Evolutionary conservation across 2,888 invertebrate genomes (phyloP).

Genomic region (Didymodactylos carnosus): DNA sequence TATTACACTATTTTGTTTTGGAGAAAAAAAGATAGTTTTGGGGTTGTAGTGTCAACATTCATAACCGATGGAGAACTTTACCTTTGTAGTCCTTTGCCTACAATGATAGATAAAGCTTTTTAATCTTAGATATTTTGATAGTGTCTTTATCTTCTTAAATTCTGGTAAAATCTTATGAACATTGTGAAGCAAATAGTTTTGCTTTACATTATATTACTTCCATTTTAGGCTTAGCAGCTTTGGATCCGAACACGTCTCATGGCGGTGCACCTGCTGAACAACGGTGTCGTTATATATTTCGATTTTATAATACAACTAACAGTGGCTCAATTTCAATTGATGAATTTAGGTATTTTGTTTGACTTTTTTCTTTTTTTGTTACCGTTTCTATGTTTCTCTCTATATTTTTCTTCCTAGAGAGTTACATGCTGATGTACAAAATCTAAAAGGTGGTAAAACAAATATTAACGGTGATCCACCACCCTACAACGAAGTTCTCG

Average conservation of each 20-base stretch:
- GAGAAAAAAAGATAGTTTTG: too few relatives aligned
- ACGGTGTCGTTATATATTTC: slow-evolving; percentile 50
- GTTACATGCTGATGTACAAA: background rate
- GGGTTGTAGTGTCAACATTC: too few relatives aligned
- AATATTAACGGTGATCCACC: background rate
- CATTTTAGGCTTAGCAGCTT: slow-evolving; percentile 44
- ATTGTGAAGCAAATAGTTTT: too few relatives aligned
- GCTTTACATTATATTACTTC: too few relatives aligned
- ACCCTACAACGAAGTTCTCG: background rate
- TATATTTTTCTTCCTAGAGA: background rate
- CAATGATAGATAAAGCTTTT: too few relatives aligned
- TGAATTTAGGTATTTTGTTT: background rate
- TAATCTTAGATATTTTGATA: too few relatives aligned
- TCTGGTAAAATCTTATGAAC: background rate
- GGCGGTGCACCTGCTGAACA: slow-evolving; percentile 44
- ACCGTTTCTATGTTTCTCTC: background rate
- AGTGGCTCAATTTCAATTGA: background rate
- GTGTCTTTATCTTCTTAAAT: too few relatives aligned
- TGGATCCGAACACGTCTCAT: slow-evolving; percentile 48
- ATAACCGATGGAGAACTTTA: too few relatives aligned
- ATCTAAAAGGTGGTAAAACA: background rate
- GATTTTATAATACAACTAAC: slow-evolving; percentile 35
- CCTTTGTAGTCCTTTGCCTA: too few relatives aligned
- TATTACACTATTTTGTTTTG: too few relatives aligned
- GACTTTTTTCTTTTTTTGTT: background rate